Conservation (phyloP, 1,140 invertebrate species). For the Tribolium castaneum region DNA sequence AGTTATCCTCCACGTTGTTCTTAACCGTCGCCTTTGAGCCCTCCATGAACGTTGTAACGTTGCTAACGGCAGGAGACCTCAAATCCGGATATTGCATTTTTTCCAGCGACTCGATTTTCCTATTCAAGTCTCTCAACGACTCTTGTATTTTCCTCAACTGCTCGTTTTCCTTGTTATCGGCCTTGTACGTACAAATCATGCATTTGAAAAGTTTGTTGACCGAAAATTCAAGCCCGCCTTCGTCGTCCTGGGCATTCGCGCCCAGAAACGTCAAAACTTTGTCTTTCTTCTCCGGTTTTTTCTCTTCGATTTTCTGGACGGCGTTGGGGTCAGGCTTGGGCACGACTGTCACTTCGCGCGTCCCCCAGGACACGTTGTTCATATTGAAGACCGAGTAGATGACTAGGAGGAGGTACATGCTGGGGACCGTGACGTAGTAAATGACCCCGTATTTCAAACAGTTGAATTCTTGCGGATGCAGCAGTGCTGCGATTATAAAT, state of each 20-base stretch:
- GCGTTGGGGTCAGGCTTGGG: slow-evolving; percentile 60
- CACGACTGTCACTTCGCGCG: slow-evolving; percentile 74
- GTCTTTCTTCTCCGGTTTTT: slow-evolving; percentile 45
- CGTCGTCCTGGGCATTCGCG: slow-evolving; percentile 64
- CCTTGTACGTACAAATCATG: slow-evolving; percentile 71
- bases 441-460: slow-evolving; percentile 83
- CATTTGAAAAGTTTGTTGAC: slow-evolving; percentile 73
- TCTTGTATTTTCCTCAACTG: slow-evolving; percentile 68
- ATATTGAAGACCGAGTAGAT: slow-evolving; percentile 93
- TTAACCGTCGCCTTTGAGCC: slow-evolving; percentile 30
- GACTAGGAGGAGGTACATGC: slow-evolving; percentile 93
- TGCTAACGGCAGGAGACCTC: neutral
- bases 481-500: slow-evolving; percentile 76
- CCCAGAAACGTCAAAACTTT: slow-evolving; percentile 53
- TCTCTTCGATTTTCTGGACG: slow-evolving; percentile 47
- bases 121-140: slow-evolving; percentile 38
- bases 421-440: slow-evolving; percentile 93
- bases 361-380: slow-evolving; percentile 93
- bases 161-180: slow-evolving; percentile 66
- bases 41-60: neutral
- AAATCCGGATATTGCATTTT: neutral
- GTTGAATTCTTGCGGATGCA: slow-evolving; percentile 87
- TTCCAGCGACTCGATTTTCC: slow-evolving; percentile 45
- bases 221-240: slow-evolving; percentile 72
- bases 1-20: slow-evolving; percentile 13